Conservation (phyloP, 2,113 vertebrate genomes). For the Orthochromis malagaraziensis region DNA sequence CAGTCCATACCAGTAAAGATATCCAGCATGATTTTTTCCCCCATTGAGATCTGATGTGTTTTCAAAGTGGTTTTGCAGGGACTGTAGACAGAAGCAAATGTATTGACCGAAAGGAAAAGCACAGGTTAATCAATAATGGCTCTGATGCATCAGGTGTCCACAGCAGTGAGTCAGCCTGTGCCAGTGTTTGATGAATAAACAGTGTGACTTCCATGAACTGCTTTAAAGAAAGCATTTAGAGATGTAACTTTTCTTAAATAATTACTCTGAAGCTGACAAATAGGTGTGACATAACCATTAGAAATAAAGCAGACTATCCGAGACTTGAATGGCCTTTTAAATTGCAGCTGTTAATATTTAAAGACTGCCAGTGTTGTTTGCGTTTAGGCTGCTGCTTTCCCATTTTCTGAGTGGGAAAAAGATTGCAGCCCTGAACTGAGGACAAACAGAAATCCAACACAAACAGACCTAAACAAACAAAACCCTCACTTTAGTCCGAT, state of each 20-base stretch:
- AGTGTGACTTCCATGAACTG: background rate
- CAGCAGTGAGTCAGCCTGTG: background rate
- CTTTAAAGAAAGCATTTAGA: background rate
- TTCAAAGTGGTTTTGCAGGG: background rate
- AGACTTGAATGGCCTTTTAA: background rate
- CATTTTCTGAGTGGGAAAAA: background rate
- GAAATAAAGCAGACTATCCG: background rate
- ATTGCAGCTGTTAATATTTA: background rate
- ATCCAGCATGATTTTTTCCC: accelerated
- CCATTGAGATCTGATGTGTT: background rate
- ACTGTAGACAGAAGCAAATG: background rate
- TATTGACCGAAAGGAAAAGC: background rate
- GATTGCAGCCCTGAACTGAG: conserved; percentile 33
- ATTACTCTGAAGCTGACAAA: background rate
- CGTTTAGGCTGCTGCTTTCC: background rate
- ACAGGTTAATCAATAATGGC: background rate
- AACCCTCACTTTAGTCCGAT: background rate
- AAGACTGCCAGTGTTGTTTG: background rate
- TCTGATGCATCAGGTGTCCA: background rate
- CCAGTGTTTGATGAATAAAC: background rate
- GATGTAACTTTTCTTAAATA: background rate
- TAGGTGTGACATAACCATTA: background rate
- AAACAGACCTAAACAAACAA: conserved; percentile 46
- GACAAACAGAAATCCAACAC: conserved; percentile 23
- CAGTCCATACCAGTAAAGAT: background rate